Percentiles rank a stretch among this genome's conserved stretches.
phyloP scores from a whole-genome alignment of 2,797 vertebrate genomes.

The Coreius guichenoti region DNA sequence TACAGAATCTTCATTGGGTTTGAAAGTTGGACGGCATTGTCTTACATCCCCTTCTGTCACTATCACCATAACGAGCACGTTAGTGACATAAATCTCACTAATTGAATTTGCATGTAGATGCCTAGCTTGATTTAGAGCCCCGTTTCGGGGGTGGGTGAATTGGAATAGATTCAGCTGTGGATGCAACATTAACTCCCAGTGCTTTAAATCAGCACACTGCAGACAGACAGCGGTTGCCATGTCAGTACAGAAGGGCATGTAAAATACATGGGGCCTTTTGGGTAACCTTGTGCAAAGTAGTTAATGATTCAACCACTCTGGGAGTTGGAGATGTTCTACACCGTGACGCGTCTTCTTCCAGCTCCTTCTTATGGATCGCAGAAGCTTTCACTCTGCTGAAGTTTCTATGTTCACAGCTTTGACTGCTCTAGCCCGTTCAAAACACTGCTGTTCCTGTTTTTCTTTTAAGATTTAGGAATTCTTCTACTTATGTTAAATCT shows the following conservation, averaged over 20 bases:
- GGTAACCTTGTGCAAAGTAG: conserved; percentile 58
- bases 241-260: conserved; percentile 30
- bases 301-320: conserved; percentile 65
- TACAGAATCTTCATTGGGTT: background rate
- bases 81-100: conserved; percentile 70
- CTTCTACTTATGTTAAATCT: background rate
- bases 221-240: conserved; percentile 48
- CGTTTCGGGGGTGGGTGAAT: conserved; percentile 62
- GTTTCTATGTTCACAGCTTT: background rate
- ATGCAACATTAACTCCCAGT: conserved; percentile 69
- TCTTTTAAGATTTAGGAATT: background rate
- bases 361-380: conserved; percentile 31
- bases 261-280: conserved; percentile 58
- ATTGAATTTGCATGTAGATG: conserved; percentile 70
- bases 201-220: conserved; percentile 68
- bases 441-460: background rate
- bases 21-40: conserved; percentile 23
- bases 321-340: conserved; percentile 60
- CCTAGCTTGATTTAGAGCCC: conserved; percentile 70
- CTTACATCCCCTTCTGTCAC: conserved; percentile 46
- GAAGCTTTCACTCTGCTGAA: background rate
- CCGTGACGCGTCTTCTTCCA: conserved; percentile 23
- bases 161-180: conserved; percentile 60
- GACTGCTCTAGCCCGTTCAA: background rate
- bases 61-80: conserved; percentile 53